A percentile compares a stretch with the other conserved stretches of the same genome.
These are phyloP conservation scores for Dromococcyx pavoninus DNA, from an alignment of 2,797 vertebrate genomes.

Conservation along the genomic window DNA sequence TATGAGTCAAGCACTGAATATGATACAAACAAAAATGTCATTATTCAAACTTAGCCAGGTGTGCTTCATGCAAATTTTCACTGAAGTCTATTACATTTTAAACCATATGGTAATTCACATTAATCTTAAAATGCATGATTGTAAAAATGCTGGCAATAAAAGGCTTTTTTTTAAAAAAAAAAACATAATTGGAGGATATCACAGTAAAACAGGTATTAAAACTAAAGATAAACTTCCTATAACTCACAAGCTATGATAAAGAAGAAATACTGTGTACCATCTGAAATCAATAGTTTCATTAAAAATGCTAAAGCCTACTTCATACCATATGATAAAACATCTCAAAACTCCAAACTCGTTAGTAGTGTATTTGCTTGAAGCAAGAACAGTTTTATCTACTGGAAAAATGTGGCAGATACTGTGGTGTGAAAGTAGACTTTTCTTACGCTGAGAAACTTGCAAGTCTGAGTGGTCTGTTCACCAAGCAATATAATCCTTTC, in stretches of 20 bases:
- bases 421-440: not conserved
- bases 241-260: not conserved
- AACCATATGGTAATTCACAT: constrained; percentile 35
- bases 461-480: not conserved
- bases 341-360: not conserved
- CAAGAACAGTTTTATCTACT: not conserved
- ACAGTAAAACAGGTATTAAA: not conserved
- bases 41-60: constrained; percentile 49
- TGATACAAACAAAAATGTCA: constrained; percentile 17
- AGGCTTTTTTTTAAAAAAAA: not conserved
- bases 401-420: not conserved
- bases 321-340: not conserved
- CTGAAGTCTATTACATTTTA: constrained; percentile 33
- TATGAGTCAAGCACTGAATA: constrained; percentile 27
- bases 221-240: not conserved
- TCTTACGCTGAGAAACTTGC: not conserved
- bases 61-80: constrained; percentile 35
- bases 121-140: constrained; percentile 22
- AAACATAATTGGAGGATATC: not conserved
- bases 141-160: not conserved
- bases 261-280: not conserved
- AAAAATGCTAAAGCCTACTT: not conserved
- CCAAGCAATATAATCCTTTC: not conserved
- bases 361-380: not conserved
- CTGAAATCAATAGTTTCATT: not conserved